Evolutionary conservation across 2,888 invertebrate genomes (phyloP).

Genomic region (Eristalis pertinax): DNA sequence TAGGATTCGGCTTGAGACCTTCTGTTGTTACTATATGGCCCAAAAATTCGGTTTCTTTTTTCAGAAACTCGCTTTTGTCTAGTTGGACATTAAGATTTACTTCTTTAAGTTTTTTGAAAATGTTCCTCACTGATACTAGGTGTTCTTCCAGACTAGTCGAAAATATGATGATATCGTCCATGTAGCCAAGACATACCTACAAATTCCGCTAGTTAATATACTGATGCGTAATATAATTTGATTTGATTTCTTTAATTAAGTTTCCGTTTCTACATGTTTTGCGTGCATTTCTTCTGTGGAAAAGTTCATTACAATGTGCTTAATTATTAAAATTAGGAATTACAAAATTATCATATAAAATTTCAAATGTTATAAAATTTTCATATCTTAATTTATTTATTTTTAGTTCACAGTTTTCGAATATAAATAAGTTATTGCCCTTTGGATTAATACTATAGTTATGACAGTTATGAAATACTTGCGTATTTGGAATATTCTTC

Average conservation of each 20-base stretch:
- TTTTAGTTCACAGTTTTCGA: background rate
- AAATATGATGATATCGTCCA: no score
- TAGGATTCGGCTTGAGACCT: no score
- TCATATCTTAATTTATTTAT: background rate
- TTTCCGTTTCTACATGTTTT: background rate
- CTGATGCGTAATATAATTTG: background rate
- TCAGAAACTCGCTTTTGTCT: no score
- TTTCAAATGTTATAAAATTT: background rate
- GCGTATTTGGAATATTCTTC: background rate
- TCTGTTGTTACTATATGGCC: no score
- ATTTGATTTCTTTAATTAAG: background rate
- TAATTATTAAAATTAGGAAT: background rate
- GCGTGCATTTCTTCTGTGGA: background rate
- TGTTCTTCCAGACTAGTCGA: no score
- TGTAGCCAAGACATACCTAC: no score
- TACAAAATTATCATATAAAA: background rate
- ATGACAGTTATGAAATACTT: background rate
- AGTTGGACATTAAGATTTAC: no score
- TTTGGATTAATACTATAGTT: background rate
- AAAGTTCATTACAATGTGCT: background rate
- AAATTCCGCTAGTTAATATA: no score
- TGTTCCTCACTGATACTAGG: no score
- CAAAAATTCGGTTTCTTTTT: no score
- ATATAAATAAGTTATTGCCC: background rate
- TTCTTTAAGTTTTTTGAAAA: no score